Percentiles rank a stretch among this genome's conserved stretches.
Evolutionary conservation across 2,888 invertebrate species (phyloP).

Genomic region (Tricholauxania praeusta): DNA sequence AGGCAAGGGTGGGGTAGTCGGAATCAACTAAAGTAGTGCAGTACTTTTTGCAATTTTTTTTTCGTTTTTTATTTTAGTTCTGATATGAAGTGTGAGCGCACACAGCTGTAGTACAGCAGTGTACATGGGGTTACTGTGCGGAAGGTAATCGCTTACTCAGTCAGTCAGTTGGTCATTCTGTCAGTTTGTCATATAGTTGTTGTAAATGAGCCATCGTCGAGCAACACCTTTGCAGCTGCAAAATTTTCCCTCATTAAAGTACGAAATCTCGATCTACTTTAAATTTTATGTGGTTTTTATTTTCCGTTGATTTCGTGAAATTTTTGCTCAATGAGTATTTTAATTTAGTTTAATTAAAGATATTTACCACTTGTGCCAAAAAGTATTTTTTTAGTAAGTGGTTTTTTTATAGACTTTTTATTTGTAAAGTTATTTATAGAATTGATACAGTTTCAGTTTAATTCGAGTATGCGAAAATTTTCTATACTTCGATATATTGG

Average conservation of each 20-base stretch:
- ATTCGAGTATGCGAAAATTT: too few species aligned
- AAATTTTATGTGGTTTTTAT: conserved; percentile 7
- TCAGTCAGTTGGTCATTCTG: too few species aligned
- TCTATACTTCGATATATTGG: too few species aligned
- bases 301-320: conserved; percentile 21
- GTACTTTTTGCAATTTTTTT: not conserved
- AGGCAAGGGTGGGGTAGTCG: not conserved
- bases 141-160: too few species aligned
- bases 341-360: conserved; percentile 13
- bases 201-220: not conserved
- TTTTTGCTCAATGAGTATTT: conserved; percentile 24
- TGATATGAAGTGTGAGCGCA: too few species aligned
- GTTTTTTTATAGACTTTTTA: not conserved
- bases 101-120: too few species aligned
- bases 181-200: too few species aligned
- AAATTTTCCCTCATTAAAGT: too few species aligned
- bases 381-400: not conserved
- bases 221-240: not conserved
- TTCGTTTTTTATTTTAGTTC: not conserved
- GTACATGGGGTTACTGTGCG: too few species aligned
- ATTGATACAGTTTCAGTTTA: too few species aligned
- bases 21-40: not conserved
- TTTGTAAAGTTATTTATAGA: too few species aligned
- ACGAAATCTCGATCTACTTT: too few species aligned
- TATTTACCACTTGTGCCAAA: not conserved